These are phyloP conservation scores for Xylocampa areola DNA, from an alignment of 2,888 invertebrate species.

Conservation along the genomic window DNA sequence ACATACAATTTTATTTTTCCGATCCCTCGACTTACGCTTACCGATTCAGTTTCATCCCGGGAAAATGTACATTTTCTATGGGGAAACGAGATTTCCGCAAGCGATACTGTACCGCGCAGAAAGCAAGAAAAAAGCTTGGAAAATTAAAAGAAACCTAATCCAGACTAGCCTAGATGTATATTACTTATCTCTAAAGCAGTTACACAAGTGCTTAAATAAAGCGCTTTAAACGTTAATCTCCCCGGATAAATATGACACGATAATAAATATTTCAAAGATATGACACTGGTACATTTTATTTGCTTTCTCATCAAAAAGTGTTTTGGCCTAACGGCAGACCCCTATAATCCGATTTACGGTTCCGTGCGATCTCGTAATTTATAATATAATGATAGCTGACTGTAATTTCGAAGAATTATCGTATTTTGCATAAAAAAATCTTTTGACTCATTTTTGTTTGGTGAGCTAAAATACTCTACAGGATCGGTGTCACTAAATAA, in stretches of 20 bases:
- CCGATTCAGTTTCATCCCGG: too few species aligned
- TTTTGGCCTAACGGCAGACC: constrained; percentile 55
- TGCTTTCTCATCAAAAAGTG: constrained; percentile 54
- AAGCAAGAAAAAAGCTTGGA: too few species aligned
- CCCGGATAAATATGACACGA: constrained; percentile 8
- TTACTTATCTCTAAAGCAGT: neutral
- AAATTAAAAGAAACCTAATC: too few species aligned
- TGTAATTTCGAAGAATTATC: constrained; percentile 49
- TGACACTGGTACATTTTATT: constrained; percentile 43
- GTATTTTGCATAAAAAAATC: constrained; percentile 39
- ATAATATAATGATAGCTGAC: constrained; percentile 58
- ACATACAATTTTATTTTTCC: too few species aligned
- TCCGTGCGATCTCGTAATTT: constrained; percentile 61
- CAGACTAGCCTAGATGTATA: too few species aligned
- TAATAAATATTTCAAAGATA: constrained; percentile 28
- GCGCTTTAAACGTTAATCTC: neutral
- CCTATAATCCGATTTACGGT: constrained; percentile 63
- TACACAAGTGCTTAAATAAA: constrained; percentile 1
- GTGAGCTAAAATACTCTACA: constrained; percentile 5
- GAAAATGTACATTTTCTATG: too few species aligned
- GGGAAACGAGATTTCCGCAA: too few species aligned
- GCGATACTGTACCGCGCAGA: too few species aligned
- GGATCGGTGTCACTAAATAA: neutral
- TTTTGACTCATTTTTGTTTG: constrained; percentile 6
- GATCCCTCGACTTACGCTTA: too few species aligned